Evolutionary conservation across 1,140 invertebrate genomes (phyloP).

Genomic region (Tenebrio molitor): DNA sequence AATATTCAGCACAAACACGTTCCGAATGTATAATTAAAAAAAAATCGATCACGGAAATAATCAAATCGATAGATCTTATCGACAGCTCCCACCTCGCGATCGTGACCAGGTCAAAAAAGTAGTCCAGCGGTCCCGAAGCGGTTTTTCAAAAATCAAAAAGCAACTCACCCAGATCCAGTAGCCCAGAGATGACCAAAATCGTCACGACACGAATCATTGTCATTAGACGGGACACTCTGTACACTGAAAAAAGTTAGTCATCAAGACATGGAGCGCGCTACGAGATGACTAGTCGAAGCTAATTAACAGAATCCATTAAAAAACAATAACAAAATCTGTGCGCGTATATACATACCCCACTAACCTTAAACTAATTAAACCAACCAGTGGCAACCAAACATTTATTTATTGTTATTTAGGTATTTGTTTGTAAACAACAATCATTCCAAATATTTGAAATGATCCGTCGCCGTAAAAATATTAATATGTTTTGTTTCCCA

Average conservation of each 20-base stretch:
- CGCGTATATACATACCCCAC: slow-evolving; percentile 31
- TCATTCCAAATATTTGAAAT: background rate
- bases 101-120: background rate
- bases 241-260: background rate
- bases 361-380: slow-evolving; percentile 32
- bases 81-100: background rate
- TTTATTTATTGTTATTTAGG: slow-evolving; percentile 20
- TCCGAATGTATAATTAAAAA: background rate
- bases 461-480: background rate
- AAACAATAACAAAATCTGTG: slow-evolving; percentile 28
- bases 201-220: background rate
- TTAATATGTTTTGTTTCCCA: background rate
- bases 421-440: slow-evolving; percentile 31
- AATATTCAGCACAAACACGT: background rate
- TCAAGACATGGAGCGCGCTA: background rate
- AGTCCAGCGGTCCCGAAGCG: background rate
- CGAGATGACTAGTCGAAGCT: slow-evolving; percentile 4
- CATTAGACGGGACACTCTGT: background rate
- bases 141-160: slow-evolving; percentile 3
- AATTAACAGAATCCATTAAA: slow-evolving; percentile 34
- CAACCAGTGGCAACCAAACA: slow-evolving; percentile 27
- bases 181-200: slow-evolving; percentile 6
- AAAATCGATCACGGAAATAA: slow-evolving; percentile 5
- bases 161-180: slow-evolving; percentile 10
- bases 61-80: background rate